phyloP scores from a whole-genome alignment of 1,140 invertebrate species.

The Apis cerana region DNA sequence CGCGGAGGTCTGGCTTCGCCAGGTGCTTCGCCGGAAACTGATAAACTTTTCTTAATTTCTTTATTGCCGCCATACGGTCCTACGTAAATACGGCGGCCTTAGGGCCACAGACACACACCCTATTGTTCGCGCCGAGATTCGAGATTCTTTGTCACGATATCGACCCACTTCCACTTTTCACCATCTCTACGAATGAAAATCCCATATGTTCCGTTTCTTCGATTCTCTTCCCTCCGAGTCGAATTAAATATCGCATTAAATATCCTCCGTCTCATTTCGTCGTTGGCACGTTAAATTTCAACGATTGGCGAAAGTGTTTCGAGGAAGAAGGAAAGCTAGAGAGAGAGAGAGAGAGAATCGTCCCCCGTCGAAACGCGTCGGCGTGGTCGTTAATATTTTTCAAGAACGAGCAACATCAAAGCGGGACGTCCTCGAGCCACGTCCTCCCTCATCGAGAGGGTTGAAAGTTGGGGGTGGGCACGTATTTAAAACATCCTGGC shows the following conservation, averaged over 20 bases:
- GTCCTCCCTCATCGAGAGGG: slow-evolving; percentile 54
- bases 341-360: too few species aligned
- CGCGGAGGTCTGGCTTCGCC: slow-evolving; percentile 48
- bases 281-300: too few species aligned
- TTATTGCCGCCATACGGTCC: slow-evolving; percentile 63
- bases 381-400: slow-evolving; percentile 40
- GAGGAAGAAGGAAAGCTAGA: too few species aligned
- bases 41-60: slow-evolving; percentile 74
- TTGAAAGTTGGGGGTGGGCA: slow-evolving; percentile 39
- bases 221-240: too few species aligned
- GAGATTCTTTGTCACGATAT: too few species aligned
- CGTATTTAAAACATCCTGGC: slow-evolving; percentile 79
- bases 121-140: slow-evolving; percentile 54
- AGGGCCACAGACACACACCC: slow-evolving; percentile 34
- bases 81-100: slow-evolving; percentile 48
- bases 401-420: slow-evolving; percentile 70
- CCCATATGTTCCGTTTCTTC: too few species aligned
- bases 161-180: too few species aligned
- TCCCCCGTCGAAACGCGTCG: not conserved
- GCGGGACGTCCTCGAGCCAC: slow-evolving; percentile 40
- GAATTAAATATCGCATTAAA: too few species aligned
- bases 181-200: too few species aligned
- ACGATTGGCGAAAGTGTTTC: too few species aligned
- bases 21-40: slow-evolving; percentile 73
- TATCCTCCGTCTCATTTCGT: too few species aligned